These are phyloP conservation scores for Rhinichthys klamathensis DNA, from an alignment of 2,113 vertebrate genomes.

Conservation along the genomic window DNA sequence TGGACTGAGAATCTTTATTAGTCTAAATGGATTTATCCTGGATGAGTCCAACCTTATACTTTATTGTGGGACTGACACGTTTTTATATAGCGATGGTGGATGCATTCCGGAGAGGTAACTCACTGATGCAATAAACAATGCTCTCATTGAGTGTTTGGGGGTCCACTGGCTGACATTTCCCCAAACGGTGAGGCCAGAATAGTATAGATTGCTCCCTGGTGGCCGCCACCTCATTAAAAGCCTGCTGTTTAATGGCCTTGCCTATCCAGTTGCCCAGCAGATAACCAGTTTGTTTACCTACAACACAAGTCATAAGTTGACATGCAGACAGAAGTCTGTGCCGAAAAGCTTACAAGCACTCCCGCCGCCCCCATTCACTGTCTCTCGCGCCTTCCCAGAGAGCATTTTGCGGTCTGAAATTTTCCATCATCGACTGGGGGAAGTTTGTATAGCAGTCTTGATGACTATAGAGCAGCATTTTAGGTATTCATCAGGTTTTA, in stretches of 20 bases:
- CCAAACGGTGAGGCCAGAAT: slow-evolving; percentile 35
- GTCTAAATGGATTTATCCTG: slow-evolving; percentile 39
- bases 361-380: background rate
- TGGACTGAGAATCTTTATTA: slow-evolving; percentile 46
- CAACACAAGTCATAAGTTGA: slow-evolving; percentile 47
- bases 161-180: slow-evolving; percentile 43
- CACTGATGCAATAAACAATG: slow-evolving; percentile 57
- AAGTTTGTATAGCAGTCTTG: slow-evolving; percentile 33
- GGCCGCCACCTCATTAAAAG: slow-evolving; percentile 55
- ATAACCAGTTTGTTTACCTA: slow-evolving; percentile 44
- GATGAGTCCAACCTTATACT: slow-evolving; percentile 35
- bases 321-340: slow-evolving; percentile 44
- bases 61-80: slow-evolving; percentile 48
- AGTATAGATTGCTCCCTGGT: slow-evolving; percentile 30
- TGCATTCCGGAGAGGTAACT: slow-evolving; percentile 55
- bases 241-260: slow-evolving; percentile 52
- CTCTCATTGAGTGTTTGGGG: slow-evolving; percentile 47
- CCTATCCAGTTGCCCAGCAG: slow-evolving; percentile 50
- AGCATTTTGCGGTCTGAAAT: slow-evolving; percentile 44
- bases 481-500: slow-evolving; percentile 40
- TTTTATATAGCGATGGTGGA: slow-evolving; percentile 54
- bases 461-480: slow-evolving; percentile 42
- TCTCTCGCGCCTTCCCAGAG: slow-evolving; percentile 28
- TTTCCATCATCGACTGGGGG: slow-evolving; percentile 39
- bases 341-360: slow-evolving; percentile 24